A percentile compares a stretch with the other conserved stretches of the same genome.
Evolutionary conservation across 2,797 vertebrate species (phyloP).

Genomic region (Hipposideros larvatus): DNA sequence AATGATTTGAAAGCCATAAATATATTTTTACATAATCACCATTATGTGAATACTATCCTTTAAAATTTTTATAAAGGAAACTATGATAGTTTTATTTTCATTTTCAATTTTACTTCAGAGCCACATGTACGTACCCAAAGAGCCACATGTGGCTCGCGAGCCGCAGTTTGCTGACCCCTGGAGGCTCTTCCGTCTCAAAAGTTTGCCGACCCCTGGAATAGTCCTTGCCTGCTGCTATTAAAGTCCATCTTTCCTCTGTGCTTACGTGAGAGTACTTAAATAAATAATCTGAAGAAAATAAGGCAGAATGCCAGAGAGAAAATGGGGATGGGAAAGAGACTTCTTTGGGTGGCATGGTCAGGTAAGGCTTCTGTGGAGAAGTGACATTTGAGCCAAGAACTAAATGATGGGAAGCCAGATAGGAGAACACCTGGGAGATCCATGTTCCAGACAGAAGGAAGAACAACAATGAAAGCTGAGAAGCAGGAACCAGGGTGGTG

Average conservation of each 20-base stretch:
- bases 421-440: not conserved
- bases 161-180: too few relatives aligned
- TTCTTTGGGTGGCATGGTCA: fast-evolving
- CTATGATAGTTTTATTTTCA: too few relatives aligned
- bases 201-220: not conserved
- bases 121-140: too few relatives aligned
- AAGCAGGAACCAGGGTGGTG: fast-evolving
- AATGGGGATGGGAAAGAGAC: not conserved
- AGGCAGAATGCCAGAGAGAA: not conserved
- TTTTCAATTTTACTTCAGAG: too few relatives aligned
- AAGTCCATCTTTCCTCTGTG: not conserved
- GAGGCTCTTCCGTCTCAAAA: too few relatives aligned
- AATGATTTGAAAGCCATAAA: too few relatives aligned
- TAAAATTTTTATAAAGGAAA: too few relatives aligned
- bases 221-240: not conserved
- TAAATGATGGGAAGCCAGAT: not conserved
- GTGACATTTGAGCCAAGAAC: not conserved
- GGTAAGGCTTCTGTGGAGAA: not conserved
- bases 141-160: too few relatives aligned
- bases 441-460: not conserved
- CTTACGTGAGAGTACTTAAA: not conserved
- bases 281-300: not conserved
- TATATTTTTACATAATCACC: too few relatives aligned
- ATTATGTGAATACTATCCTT: too few relatives aligned
- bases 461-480: fast-evolving